These are phyloP conservation scores for Lepus timidus DNA, from an alignment of 2,113 vertebrate genomes.

Conservation along the genomic window DNA sequence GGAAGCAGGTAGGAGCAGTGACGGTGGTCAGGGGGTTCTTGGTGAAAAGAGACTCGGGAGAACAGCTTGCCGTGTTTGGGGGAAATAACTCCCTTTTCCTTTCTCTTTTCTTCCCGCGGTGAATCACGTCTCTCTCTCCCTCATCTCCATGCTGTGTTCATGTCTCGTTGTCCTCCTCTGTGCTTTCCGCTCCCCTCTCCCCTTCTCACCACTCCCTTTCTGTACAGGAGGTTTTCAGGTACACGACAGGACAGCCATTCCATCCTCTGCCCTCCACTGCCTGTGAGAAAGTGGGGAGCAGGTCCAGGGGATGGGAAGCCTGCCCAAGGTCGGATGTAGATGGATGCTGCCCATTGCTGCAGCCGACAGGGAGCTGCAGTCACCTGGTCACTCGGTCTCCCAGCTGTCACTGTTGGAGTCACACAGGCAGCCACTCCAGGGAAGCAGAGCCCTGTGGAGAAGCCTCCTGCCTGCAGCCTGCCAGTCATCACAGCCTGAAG, in stretches of 20 bases:
- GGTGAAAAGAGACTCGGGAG: neutral
- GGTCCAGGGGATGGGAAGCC: neutral
- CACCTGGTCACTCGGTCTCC: conserved; percentile 44
- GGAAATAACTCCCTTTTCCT: neutral
- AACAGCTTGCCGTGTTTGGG: neutral
- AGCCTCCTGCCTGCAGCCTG: neutral
- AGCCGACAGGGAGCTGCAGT: neutral
- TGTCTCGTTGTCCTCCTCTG: neutral
- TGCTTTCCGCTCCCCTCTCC: neutral
- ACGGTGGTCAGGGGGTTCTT: neutral
- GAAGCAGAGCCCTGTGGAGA: neutral
- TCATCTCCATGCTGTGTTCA: neutral
- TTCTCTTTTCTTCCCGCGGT: neutral
- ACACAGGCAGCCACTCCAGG: neutral
- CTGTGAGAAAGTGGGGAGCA: neutral
- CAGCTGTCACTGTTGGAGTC: neutral
- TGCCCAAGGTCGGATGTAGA: neutral
- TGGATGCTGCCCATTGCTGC: neutral
- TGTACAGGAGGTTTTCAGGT: conserved; percentile 14
- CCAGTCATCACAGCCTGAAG: neutral
- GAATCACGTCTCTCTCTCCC: neutral
- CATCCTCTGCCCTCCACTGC: neutral
- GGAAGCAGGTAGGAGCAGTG: conserved; percentile 95
- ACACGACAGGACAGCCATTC: neutral
- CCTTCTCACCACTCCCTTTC: neutral